Evolutionary conservation across 2,888 invertebrate genomes (phyloP).

Genomic region (Pterostichus niger): DNA sequence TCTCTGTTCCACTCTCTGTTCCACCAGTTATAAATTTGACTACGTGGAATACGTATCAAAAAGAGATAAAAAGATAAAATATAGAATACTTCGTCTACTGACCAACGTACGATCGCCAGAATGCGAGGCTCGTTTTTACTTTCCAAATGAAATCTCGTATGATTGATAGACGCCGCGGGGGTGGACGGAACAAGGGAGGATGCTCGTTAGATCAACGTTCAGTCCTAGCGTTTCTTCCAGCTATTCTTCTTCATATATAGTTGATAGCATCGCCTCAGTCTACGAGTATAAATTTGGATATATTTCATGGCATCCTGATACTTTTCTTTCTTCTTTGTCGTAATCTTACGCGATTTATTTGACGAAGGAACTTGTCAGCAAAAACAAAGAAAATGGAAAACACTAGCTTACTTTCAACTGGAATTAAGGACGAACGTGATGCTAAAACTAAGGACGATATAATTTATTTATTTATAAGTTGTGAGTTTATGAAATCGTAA

Average conservation of each 20-base stretch:
- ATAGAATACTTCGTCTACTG: constrained; percentile 62
- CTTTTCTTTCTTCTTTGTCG: constrained; percentile 68
- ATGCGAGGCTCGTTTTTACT: constrained; percentile 61
- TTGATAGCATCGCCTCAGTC: constrained; percentile 43
- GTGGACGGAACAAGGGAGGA: constrained; percentile 34
- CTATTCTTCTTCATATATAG: constrained; percentile 42
- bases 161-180: constrained; percentile 65
- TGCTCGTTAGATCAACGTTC: constrained; percentile 15
- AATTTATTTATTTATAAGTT: too few species aligned
- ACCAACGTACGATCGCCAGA: constrained; percentile 12
- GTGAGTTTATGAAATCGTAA: too few species aligned
- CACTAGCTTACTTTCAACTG: not conserved
- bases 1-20: constrained; percentile 42
- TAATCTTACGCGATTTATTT: constrained; percentile 69
- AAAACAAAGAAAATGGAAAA: not conserved
- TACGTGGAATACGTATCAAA: constrained; percentile 69
- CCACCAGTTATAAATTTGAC: constrained; percentile 67
- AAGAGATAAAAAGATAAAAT: constrained; percentile 70
- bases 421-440: too few species aligned
- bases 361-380: not conserved
- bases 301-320: constrained; percentile 67
- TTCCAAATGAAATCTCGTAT: constrained; percentile 68
- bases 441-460: too few species aligned
- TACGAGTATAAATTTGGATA: constrained; percentile 67
- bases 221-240: not conserved